These are phyloP conservation scores for Bryconaethiops microstoma DNA, from an alignment of 2,797 vertebrate species.

Conservation along the genomic window DNA sequence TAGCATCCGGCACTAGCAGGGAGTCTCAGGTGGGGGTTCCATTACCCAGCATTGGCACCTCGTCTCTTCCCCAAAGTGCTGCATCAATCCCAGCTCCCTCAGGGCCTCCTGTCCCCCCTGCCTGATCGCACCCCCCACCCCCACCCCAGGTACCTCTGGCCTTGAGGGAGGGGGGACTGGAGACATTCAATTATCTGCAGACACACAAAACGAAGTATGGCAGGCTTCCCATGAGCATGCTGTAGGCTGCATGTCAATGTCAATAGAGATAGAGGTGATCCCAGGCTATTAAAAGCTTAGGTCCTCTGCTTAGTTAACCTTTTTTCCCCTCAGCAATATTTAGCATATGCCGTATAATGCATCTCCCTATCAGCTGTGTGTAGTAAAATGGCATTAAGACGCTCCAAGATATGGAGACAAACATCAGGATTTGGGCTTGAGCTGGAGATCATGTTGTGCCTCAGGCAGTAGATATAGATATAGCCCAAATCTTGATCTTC, in stretches of 20 bases:
- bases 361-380: neutral
- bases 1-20: constrained; percentile 37
- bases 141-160: constrained; percentile 33
- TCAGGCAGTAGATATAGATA: too few species aligned
- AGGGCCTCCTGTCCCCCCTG: constrained; percentile 6
- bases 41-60: constrained; percentile 48
- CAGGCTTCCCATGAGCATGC: constrained; percentile 19
- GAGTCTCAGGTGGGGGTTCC: constrained; percentile 50
- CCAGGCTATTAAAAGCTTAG: constrained; percentile 35
- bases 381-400: neutral
- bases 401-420: too few species aligned
- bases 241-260: constrained; percentile 37
- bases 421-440: too few species aligned
- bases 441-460: too few species aligned
- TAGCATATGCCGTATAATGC: neutral
- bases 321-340: neutral
- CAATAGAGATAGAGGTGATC: constrained; percentile 25
- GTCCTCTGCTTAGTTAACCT: constrained; percentile 37
- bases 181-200: constrained; percentile 50
- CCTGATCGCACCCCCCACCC: constrained; percentile 46
- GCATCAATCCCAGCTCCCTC: constrained; percentile 48
- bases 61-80: constrained; percentile 38
- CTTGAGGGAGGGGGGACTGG: constrained; percentile 12
- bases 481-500: too few species aligned
- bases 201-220: constrained; percentile 46